phyloP scores from a whole-genome alignment of 2,797 vertebrate species.

The Micromesistius poutassou region DNA sequence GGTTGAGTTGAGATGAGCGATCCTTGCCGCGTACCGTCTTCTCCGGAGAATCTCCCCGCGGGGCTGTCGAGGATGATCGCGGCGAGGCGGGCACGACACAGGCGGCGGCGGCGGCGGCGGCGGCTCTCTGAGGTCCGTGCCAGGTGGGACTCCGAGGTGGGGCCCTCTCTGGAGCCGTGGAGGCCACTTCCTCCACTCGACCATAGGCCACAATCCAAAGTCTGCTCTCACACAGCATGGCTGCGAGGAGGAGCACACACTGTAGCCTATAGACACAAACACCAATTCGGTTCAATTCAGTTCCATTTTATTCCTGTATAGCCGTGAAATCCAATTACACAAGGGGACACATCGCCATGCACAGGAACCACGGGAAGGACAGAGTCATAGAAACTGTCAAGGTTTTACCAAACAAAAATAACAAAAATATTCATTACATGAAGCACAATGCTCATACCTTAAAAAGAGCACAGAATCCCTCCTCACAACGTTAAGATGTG shows the following conservation, averaged over 20 bases:
- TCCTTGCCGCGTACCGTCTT: no score
- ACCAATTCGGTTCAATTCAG: no score
- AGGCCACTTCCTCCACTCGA: conserved; percentile 41
- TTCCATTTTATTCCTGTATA: no score
- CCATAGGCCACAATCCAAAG: conserved; percentile 66
- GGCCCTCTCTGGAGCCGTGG: conserved; percentile 20
- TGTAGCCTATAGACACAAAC: not conserved
- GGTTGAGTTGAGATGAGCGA: no score
- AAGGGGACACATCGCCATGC: not conserved
- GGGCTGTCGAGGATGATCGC: conserved; percentile 21
- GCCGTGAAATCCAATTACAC: no score
- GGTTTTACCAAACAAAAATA: not conserved
- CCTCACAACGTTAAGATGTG: conserved; percentile 9
- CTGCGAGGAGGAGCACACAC: conserved; percentile 41
- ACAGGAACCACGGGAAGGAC: not conserved
- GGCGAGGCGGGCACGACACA: conserved; percentile 20
- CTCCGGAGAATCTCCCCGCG: conserved; percentile 1
- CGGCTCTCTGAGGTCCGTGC: conserved; percentile 30
- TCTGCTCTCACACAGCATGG: conserved; percentile 76
- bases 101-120: conserved; percentile 30
- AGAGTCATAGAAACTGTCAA: not conserved
- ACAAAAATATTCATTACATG: not conserved
- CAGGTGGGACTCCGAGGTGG: conserved; percentile 11
- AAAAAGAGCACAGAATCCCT: conserved; percentile 1
- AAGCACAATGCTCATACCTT: conserved; percentile 39